Evolutionary conservation across 2,888 invertebrate genomes (phyloP), one percentile per base, ranked within the genome.

Genomic region (Mythimna impura): DNA sequence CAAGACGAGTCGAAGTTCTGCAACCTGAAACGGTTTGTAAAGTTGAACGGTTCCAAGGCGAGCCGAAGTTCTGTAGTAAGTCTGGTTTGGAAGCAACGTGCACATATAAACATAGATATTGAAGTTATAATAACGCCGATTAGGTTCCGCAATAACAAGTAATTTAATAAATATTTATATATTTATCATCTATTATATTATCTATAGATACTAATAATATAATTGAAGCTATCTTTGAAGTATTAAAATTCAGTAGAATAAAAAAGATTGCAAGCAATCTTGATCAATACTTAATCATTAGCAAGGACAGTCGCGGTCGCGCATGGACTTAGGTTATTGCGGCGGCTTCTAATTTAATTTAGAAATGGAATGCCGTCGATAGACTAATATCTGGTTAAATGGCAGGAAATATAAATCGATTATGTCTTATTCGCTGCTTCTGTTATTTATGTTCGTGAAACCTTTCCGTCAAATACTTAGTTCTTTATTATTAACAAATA

Each of bases 51-150:
- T 63, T 71, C 20, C 14, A 55, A 73, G 72, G 65, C 66, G 22
- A 73, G 10, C 57, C 30, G 6, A 66, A 34, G n/a, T 66, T 22
- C 50, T 22, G 50, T 58, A 50, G 65, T 22, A 50, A 72, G 14
- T 72, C 73, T 58, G 22, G 65, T 66, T 72, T 65, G 65, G 22
- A 57, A 40, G 30, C 25, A 36, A 57, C 30, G 10, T n/a, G 17
- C n/a, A n/a, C 8, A 17, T 71, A 17, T 55, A n/a, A 17, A 25
- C 14, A 30, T 43, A 47, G n/a, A 47, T n/a, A 20, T 10, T 40
- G 12, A 66, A 43, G 61, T 10, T 67, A 36, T 52, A 52, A 52
- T 25, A 25, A 52, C 25, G 9, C 34, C 7, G 14, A 10, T 17
- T 47, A 47, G 47, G 17, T 17, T 5, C 47, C 17, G 17, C 47